Evolutionary conservation across 2,888 invertebrate species (phyloP), one percentile per base, ranked within the genome.

Genomic region (Eupithecia tripunctaria): DNA sequence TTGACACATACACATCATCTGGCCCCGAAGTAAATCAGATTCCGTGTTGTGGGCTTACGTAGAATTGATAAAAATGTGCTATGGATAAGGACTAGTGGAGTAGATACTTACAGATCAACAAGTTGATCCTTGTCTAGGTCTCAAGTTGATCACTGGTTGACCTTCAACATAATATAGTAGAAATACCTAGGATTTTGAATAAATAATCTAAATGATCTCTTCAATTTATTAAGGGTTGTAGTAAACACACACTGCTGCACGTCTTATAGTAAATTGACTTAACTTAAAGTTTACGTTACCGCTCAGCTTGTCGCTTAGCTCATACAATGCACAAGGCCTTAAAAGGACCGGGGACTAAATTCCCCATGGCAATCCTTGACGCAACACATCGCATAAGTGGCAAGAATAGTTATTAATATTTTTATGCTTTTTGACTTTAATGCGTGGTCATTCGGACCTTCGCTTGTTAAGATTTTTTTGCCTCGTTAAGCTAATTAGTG

Each of bases 401-500:
- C 71, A 64, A 65, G 73, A 70, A 73, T 72, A 72, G 73, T 73
- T 78, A 74, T 79, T 81, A 79, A 79, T 80, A 79, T 77, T 79
- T 79, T 79, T 81, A 79, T 77, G 76, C 72, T 71, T 77, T 64
- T 72, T 71, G 64, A 74, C 63, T 78, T 77, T 78, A 74, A 78
- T 76, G 75, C 79, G 70, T 71, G 81, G 81, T 85, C 84, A 86
- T 86, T 83, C 76, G 41, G 65, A 67, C 41, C 36, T 70, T 43
- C 67, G 74, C 72, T 74, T 72, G 81, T 81, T 80, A 79, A 79
- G 74, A 78, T 78, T 80, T 80, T 83, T 81, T 80, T 79, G 79
- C 81, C 82, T 85, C 83, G 82, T 84, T 82, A 79, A 75, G 75
- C 79, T 82, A 84, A 84, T 85, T 85, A 82, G 82, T 75, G 77